A percentile compares a stretch with the other conserved stretches of the same genome.
Evolutionary conservation across 2,888 invertebrate genomes (phyloP).

Genomic region (Nemurella pictetii): DNA sequence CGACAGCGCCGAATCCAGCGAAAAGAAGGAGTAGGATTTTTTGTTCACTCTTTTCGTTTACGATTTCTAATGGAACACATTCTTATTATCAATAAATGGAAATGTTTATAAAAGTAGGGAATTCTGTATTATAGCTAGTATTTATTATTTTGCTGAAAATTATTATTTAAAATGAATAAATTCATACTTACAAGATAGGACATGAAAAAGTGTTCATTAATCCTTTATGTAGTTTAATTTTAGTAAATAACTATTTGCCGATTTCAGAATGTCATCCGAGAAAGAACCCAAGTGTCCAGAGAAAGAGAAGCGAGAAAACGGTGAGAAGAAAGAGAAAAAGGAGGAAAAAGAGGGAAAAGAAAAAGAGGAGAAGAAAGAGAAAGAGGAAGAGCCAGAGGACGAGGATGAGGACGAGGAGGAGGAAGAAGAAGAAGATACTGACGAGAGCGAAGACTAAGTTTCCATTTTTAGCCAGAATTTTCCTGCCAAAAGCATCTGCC

Average conservation of each 20-base stretch:
- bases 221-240: not conserved
- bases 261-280: not conserved
- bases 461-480: not conserved
- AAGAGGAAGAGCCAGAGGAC: not conserved
- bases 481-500: not conserved
- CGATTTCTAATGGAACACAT: not conserved
- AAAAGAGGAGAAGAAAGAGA: constrained; percentile 3
- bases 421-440: not conserved
- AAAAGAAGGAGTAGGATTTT: not conserved
- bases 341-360: not conserved
- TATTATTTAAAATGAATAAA: not conserved
- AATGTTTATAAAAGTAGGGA: not conserved
- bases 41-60: not conserved
- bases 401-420: not conserved
- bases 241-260: not conserved
- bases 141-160: not conserved
- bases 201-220: not conserved
- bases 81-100: not conserved
- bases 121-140: not conserved
- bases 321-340: not conserved
- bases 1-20: not conserved
- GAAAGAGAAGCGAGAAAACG: not conserved
- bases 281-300: not conserved
- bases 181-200: not conserved
- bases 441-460: not conserved